A percentile compares a stretch with the other conserved stretches of the same genome.
phyloP scores from a whole-genome alignment of 2,113 vertebrate genomes.

The Nestor notabilis region DNA sequence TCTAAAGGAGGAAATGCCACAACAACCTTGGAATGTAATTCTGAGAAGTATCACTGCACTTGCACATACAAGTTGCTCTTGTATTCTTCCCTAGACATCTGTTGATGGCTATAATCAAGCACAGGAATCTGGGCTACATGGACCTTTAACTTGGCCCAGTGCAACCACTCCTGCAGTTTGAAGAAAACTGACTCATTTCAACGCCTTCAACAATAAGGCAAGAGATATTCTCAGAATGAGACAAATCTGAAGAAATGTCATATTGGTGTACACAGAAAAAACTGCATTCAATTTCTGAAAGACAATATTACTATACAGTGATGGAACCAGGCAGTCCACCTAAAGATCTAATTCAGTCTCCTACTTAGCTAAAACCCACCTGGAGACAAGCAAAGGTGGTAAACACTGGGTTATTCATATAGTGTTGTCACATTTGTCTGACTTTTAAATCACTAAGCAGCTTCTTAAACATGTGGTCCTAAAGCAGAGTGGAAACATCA shows the following conservation, averaged over 20 bases:
- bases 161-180: background rate
- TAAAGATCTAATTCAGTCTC: background rate
- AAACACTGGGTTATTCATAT: background rate
- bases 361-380: background rate
- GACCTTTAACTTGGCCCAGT: background rate
- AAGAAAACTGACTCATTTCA: background rate
- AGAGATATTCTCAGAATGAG: background rate
- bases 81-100: background rate
- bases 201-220: background rate
- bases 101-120: background rate
- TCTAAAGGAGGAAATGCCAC: background rate
- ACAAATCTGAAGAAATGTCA: background rate
- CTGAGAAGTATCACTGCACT: background rate
- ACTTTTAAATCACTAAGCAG: background rate
- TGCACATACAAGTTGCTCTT: background rate
- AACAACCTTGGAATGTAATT: background rate
- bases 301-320: background rate
- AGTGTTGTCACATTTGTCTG: background rate
- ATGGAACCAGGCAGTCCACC: background rate
- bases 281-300: background rate
- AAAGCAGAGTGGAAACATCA: background rate
- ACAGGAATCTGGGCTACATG: background rate
- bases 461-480: background rate
- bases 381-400: background rate
- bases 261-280: background rate